Percentiles rank a stretch among this genome's conserved stretches.
phyloP scores from a whole-genome alignment of 2,113 vertebrate species.

The Chionomys nivalis region DNA sequence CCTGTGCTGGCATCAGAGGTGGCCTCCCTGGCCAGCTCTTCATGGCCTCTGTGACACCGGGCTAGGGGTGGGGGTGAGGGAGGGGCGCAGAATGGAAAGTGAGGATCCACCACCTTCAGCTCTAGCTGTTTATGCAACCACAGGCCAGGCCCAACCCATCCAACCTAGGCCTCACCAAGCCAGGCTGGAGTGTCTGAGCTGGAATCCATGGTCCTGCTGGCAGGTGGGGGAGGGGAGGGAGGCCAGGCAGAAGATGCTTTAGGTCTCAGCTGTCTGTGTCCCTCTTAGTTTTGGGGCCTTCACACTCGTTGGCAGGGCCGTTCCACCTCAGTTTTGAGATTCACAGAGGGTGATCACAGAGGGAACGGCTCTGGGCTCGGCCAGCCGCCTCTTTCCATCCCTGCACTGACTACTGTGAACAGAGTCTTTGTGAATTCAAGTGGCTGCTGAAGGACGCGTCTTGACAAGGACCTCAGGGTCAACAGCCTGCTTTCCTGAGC shows the following conservation, averaged over 20 bases:
- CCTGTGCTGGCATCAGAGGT: background rate
- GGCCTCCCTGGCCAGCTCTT: background rate
- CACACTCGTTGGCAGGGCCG: background rate
- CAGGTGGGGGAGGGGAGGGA: no score
- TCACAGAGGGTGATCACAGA: background rate
- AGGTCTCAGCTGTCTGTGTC: background rate
- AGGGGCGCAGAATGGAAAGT: no score
- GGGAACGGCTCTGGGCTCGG: fast-evolving
- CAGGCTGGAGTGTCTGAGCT: background rate
- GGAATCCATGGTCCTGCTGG: no score
- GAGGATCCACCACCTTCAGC: background rate
- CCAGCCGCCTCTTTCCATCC: slow-evolving; percentile 7
- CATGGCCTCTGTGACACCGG: background rate
- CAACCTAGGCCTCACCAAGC: no score
- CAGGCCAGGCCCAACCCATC: background rate
- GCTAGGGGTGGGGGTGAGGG: no score
- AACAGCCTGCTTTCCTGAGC: background rate
- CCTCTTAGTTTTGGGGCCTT: background rate
- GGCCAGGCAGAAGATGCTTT: background rate
- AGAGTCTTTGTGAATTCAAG: slow-evolving; percentile 39
- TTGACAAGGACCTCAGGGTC: slow-evolving; percentile 37
- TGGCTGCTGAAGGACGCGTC: slow-evolving; percentile 26
- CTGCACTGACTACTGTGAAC: background rate
- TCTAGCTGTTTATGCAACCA: background rate
- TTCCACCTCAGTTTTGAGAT: background rate